Evolutionary conservation across 2,113 vertebrate genomes (phyloP).

Genomic region (Alosa alosa): DNA sequence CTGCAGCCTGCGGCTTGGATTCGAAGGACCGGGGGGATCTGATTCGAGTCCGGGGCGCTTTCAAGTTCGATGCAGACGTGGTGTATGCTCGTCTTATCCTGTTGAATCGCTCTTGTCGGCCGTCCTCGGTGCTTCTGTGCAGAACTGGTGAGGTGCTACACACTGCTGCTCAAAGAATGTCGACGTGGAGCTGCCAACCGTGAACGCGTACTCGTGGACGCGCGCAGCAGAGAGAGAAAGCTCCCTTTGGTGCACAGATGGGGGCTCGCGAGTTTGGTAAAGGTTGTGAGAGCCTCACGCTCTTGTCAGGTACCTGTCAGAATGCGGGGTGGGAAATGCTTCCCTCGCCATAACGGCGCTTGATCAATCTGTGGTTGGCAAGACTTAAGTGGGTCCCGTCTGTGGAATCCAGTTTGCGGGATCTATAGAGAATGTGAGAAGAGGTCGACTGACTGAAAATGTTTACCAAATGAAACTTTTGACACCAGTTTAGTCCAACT

Average conservation of each 20-base stretch:
- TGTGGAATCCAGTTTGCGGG: not conserved
- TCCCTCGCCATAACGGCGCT: not conserved
- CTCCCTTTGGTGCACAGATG: not conserved
- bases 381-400: not conserved
- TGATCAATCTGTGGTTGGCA: conserved; percentile 4
- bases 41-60: not conserved
- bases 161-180: conserved; percentile 44
- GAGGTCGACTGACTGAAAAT: not conserved
- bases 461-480: not conserved
- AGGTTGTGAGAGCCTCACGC: not conserved
- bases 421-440: not conserved
- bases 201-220: conserved; percentile 49
- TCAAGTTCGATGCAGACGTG: not conserved
- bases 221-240: conserved; percentile 28
- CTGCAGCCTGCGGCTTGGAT: not conserved
- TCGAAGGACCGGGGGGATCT: not conserved
- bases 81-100: not conserved
- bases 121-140: not conserved
- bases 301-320: conserved; percentile 14
- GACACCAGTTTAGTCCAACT: not conserved
- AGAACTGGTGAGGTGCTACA: not conserved
- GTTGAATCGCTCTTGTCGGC: conserved; percentile 6
- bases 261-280: not conserved
- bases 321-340: not conserved
- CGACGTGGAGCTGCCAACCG: conserved; percentile 57